Evolutionary conservation across 2,797 vertebrate species (phyloP).

Genomic region (Nyctibius grandis): DNA sequence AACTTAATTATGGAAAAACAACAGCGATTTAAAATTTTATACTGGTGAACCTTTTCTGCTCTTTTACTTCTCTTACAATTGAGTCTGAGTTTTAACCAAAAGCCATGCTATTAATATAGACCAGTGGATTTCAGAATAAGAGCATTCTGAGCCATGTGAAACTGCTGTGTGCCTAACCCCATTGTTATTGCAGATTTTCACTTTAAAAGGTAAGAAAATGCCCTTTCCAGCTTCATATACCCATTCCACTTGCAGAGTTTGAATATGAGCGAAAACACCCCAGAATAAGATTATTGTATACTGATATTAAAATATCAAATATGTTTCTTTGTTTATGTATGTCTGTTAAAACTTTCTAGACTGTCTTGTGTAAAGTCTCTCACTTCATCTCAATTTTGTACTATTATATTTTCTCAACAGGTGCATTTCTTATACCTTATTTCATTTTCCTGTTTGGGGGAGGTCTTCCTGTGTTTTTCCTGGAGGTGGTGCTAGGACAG

Average conservation of each 20-base stretch:
- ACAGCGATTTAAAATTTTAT: not conserved
- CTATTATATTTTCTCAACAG: constrained; percentile 68
- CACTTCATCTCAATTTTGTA: not conserved
- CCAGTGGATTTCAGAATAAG: not conserved
- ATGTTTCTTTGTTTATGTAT: not conserved
- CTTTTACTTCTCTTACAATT: not conserved
- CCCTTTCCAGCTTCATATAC: not conserved
- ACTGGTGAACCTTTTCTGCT: not conserved
- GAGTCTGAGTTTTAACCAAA: not conserved
- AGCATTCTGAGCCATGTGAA: not conserved
- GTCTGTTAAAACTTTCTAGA: not conserved
- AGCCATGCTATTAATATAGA: not conserved
- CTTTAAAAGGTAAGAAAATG: not conserved
- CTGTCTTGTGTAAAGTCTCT: not conserved
- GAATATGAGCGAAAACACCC: not conserved
- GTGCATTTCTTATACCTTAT: constrained; percentile 99
- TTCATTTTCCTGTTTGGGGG: constrained; percentile 98
- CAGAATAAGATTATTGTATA: not conserved
- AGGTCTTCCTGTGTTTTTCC: constrained; percentile 96
- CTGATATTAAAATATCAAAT: not conserved
- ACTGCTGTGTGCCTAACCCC: not conserved
- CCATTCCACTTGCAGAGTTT: not conserved
- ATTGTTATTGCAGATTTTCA: not conserved
- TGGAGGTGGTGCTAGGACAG: constrained; percentile 98
- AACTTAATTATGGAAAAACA: not conserved